Conservation (phyloP, 23 tunicate genomes). For the Ascidia mentula region DNA sequence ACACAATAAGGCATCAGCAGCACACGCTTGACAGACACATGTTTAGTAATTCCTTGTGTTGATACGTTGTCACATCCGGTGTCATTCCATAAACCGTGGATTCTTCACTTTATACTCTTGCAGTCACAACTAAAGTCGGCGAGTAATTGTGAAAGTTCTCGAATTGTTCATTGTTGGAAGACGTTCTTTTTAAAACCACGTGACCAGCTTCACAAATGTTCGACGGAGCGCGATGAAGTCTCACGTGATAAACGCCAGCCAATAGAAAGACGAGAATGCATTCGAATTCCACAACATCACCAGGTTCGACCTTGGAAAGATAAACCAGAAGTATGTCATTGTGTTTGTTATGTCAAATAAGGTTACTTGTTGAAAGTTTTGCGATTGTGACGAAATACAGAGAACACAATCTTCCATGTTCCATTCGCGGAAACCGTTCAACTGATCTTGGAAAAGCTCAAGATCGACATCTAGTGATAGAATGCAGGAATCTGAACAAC, state of each 20-base stretch:
- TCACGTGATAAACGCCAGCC: constrained; percentile 55
- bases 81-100: too few relatives aligned
- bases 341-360: too few relatives aligned
- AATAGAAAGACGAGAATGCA: constrained; percentile 46
- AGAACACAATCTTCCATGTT: constrained; percentile 64
- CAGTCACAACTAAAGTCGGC: background rate
- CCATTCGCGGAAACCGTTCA: constrained; percentile 81
- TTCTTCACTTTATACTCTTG: too few relatives aligned
- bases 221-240: constrained; percentile 20
- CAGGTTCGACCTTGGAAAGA: constrained; percentile 27
- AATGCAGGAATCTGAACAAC: background rate
- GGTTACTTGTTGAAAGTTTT: constrained; percentile 35
- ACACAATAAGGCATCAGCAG: too few relatives aligned
- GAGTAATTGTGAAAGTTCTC: background rate
- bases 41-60: too few relatives aligned
- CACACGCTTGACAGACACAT: too few relatives aligned
- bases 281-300: constrained; percentile 36
- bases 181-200: background rate
- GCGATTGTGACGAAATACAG: constrained; percentile 51
- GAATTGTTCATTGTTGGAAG: background rate
- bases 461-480: constrained; percentile 39
- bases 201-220: background rate
- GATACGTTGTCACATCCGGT: too few relatives aligned
- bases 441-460: constrained; percentile 81
- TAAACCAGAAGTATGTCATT: too few relatives aligned